phyloP scores from a whole-genome alignment of 2,113 vertebrate species.

The Polypterus bichir region DNA sequence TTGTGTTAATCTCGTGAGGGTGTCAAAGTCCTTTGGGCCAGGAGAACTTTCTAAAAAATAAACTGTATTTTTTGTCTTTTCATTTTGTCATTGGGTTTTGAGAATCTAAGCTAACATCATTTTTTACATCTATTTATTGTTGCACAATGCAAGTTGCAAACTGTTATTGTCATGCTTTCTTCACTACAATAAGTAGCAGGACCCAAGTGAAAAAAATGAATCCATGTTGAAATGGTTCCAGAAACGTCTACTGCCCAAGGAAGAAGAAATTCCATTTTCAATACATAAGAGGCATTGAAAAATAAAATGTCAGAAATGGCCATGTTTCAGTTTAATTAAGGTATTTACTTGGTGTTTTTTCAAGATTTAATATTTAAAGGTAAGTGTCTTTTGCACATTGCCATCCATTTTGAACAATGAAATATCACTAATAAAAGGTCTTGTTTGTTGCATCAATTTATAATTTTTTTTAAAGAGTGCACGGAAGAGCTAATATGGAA shows the following conservation, averaged over 20 bases:
- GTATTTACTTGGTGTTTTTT: background rate
- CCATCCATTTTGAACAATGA: too few species aligned
- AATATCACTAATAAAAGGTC: too few species aligned
- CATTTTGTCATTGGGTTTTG: slow-evolving; percentile 43
- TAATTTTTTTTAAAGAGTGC: too few species aligned
- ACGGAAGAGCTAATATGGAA: too few species aligned
- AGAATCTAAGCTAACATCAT: slow-evolving; percentile 21
- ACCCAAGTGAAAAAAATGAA: slow-evolving; percentile 36
- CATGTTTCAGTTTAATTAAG: slow-evolving; percentile 36
- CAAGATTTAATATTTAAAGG: too few species aligned
- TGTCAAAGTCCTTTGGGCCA: slow-evolving; percentile 30
- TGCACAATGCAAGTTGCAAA: too few species aligned
- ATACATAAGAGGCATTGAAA: too few species aligned
- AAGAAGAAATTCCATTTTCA: slow-evolving; percentile 40
- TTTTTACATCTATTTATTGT: too few species aligned
- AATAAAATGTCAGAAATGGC: slow-evolving; percentile 18
- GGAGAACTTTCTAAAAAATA: slow-evolving; percentile 27
- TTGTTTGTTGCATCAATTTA: too few species aligned
- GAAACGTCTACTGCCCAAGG: slow-evolving; percentile 32
- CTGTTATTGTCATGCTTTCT: too few species aligned
- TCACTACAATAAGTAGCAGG: slow-evolving; percentile 22
- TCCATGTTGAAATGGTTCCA: slow-evolving; percentile 37
- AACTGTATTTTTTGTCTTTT: slow-evolving; percentile 25
- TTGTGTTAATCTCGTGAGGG: slow-evolving; percentile 41
- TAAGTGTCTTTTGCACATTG: too few species aligned